Base-by-base conservation (phyloP, 2,888 invertebrate genomes). In the Hedya salicella region DNA sequence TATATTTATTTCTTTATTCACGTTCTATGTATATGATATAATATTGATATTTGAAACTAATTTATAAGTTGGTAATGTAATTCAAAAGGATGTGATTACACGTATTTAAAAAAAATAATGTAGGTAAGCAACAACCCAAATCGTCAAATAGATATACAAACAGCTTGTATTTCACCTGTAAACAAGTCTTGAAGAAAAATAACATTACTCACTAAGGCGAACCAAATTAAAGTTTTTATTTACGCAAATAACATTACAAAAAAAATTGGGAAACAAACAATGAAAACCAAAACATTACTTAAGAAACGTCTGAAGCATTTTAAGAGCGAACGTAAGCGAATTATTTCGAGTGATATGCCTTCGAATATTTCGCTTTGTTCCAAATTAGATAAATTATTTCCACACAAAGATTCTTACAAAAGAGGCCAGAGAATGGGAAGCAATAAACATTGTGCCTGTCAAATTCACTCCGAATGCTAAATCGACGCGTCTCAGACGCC, bases 341-440 rank as follows among this genome's bases (percentile, higher is more conserved):
- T 74, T 72, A 68, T 69, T 70, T 71, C 70, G 68, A 71, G 69
- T 70, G 72, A 70, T 74, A 80, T 79, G 79, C 77, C 74, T 75
- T 72, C 78, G 83, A 86, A 83, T 78, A 63, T 67, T 68, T 81
- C 78, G 77, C 85, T 85, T 88, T 88, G 87, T 88, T 83, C 85
- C 81, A 83, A 88, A 88, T 88, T 86, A 87, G 85, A 88, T 88
- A 88, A 88, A 88, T 89, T 89, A 87, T 82, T 80, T 75, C 83
- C 82, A 83, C 83, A 84, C 85, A 88, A 86, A 86, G 82, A 81
- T 80, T 80, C 78, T 71, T 77, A 85, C 84, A 86, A 88, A 85
- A 79, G 82, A 77, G 78, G 77, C 78, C 80, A 69, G 74, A 77
- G 77, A 79, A 78, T 78, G 80, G 82, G 78, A 76, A 78, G 82